Percentiles rank a stretch among this genome's conserved stretches.
These are phyloP conservation scores for Osmoderma eremita DNA, from an alignment of 2,888 invertebrate genomes.

Conservation along the genomic window DNA sequence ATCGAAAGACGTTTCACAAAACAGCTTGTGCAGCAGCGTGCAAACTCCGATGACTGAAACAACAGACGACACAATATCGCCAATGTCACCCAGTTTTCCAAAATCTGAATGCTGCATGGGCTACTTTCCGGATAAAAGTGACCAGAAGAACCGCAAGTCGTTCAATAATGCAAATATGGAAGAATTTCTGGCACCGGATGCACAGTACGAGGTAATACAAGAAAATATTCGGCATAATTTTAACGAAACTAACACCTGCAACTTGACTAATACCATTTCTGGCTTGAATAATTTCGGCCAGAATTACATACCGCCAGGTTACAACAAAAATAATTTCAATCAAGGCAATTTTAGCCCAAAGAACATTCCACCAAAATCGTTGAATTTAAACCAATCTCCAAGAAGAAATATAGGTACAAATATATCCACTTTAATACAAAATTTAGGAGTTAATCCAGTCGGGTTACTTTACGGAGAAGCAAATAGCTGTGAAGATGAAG, in stretches of 20 bases:
- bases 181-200: slow-evolving; percentile 69
- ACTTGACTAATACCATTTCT: slow-evolving; percentile 62
- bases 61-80: slow-evolving; percentile 61
- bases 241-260: slow-evolving; percentile 50
- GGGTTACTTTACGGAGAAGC: slow-evolving; percentile 63
- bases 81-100: slow-evolving; percentile 52
- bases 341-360: slow-evolving; percentile 56
- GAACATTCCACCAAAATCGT: slow-evolving; percentile 54
- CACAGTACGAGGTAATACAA: slow-evolving; percentile 72
- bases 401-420: slow-evolving; percentile 60
- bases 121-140: slow-evolving; percentile 57
- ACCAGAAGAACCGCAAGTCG: slow-evolving; percentile 45
- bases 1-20: slow-evolving; percentile 60
- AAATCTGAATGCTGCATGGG: slow-evolving; percentile 56
- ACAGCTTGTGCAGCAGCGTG: slow-evolving; percentile 59
- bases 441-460: slow-evolving; percentile 63
- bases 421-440: slow-evolving; percentile 65
- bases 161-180: slow-evolving; percentile 52
- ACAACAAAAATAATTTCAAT: slow-evolving; percentile 53
- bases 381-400: slow-evolving; percentile 57
- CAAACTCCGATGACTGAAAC: slow-evolving; percentile 63
- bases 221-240: slow-evolving; percentile 59
- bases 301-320: slow-evolving; percentile 53
- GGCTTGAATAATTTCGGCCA: slow-evolving; percentile 60
- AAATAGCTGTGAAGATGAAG: slow-evolving; percentile 59